Conservation (phyloP, 2,888 invertebrate genomes). For the Ormia ochracea region DNA sequence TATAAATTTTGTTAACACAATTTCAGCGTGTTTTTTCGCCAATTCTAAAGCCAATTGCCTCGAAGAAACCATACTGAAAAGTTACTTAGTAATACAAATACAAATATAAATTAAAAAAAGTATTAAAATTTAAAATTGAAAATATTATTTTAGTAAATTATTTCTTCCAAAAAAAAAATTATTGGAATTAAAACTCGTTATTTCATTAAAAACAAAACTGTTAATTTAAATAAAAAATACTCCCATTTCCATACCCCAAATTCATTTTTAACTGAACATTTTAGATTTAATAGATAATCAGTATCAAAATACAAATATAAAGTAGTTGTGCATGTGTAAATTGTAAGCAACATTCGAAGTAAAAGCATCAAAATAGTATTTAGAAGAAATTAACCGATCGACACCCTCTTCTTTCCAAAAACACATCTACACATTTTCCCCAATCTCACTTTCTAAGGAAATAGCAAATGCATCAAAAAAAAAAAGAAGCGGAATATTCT, state of each 20-base stretch:
- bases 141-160: neutral
- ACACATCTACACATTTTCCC: slow-evolving; percentile 4
- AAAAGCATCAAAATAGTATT: slow-evolving; percentile 3
- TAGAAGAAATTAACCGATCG: neutral
- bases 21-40: no score
- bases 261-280: neutral
- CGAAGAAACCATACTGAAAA: no score
- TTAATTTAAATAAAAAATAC: neutral
- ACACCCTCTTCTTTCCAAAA: slow-evolving; percentile 45
- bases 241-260: neutral
- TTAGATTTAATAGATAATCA: neutral
- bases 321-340: slow-evolving; percentile 47
- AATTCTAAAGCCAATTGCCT: no score
- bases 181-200: slow-evolving; percentile 9
- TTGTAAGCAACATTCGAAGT: neutral
- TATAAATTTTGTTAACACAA: no score
- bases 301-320: slow-evolving; percentile 5
- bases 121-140: neutral
- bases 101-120: neutral
- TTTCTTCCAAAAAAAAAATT: neutral
- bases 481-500: slow-evolving; percentile 2
- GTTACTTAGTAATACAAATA: no score
- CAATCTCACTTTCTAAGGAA: slow-evolving; percentile 36
- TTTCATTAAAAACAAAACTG: neutral
- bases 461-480: neutral